These are phyloP conservation scores for Mesochorus sp. DNA, from an alignment of 2,888 invertebrate genomes.

Conservation along the genomic window DNA sequence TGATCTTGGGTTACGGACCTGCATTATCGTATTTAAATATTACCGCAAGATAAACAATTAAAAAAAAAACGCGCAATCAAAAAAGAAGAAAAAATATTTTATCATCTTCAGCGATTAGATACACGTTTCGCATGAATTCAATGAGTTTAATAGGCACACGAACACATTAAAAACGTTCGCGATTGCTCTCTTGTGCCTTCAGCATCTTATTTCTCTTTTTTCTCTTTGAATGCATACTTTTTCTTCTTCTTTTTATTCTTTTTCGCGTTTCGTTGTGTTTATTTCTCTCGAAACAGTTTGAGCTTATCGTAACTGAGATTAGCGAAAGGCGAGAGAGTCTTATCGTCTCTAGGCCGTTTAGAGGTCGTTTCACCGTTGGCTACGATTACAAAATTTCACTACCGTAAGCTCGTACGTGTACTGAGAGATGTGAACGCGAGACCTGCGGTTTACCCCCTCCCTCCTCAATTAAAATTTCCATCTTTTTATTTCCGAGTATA, in stretches of 20 bases:
- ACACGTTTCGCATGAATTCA: too few species aligned
- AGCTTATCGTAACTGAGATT: constrained; percentile 72
- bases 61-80: neutral
- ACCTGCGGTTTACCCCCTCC: constrained; percentile 25
- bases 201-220: constrained; percentile 23
- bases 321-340: constrained; percentile 58
- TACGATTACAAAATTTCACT: constrained; percentile 71
- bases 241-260: constrained; percentile 7
- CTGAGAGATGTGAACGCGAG: constrained; percentile 6
- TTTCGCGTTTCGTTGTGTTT: constrained; percentile 37
- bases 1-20: too few species aligned
- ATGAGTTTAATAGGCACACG: constrained; percentile 19
- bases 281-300: constrained; percentile 49
- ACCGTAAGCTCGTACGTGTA: constrained; percentile 5
- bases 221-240: constrained; percentile 9
- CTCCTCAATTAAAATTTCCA: neutral
- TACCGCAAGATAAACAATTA: too few species aligned
- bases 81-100: too few species aligned
- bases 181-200: neutral
- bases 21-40: too few species aligned
- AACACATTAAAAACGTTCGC: too few species aligned
- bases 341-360: constrained; percentile 78
- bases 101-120: too few species aligned
- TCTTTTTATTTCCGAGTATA: constrained; percentile 2
- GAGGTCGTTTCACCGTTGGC: constrained; percentile 71